Base-by-base conservation (phyloP, 1,140 invertebrate genomes). In the Diploscapter pachys region DNA sequence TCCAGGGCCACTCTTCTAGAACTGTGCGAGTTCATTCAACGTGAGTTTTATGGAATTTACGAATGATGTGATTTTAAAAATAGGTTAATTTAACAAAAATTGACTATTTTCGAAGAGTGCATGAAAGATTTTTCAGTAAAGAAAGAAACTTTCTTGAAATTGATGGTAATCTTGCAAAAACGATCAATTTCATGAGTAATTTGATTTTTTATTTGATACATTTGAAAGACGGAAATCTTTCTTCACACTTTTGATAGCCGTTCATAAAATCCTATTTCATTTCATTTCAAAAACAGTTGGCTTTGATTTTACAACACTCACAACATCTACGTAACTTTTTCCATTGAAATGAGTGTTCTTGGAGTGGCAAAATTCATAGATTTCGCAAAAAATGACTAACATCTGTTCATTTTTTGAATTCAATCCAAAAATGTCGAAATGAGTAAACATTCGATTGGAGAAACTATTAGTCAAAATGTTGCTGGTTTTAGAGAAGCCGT, bases 401-500 rank as follows among this genome's bases (percentile, higher is more conserved):
- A 5, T 4, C 62, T 4, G 4, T 48, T 48, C 31, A 2, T 48
- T 6, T 5, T 6, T 6, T 8, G 62, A n/a, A 31, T 5, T 63
- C 11, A 48, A 50, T 6, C 5, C 6, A 11, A 63, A 5, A 63
- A 63, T 63, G 65, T 5, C 51, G 8, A 49, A 67, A 53, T 4
- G 4, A n/a, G 8, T 71, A 13, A 13, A 3, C 6, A 61, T 6
- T 50, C 5, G 55, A 5, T 6, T 66, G 48, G 55, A 31, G 13
- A 9, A 3, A 55, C 9, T 11, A 63, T 55, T n/a, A 31, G 31
- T 31, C 31, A 31, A 31, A 31, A 31, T 31, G 31, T 31, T 54
- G 13, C 51, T 64, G 54, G 9, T 79, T 85, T 59, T 72, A 84
- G 83, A 79, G 63, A 82, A 85, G 61, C 76, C 79, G 8, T 69